Evolutionary conservation across 2,113 vertebrate genomes (phyloP).

Genomic region (Labrus mixtus): DNA sequence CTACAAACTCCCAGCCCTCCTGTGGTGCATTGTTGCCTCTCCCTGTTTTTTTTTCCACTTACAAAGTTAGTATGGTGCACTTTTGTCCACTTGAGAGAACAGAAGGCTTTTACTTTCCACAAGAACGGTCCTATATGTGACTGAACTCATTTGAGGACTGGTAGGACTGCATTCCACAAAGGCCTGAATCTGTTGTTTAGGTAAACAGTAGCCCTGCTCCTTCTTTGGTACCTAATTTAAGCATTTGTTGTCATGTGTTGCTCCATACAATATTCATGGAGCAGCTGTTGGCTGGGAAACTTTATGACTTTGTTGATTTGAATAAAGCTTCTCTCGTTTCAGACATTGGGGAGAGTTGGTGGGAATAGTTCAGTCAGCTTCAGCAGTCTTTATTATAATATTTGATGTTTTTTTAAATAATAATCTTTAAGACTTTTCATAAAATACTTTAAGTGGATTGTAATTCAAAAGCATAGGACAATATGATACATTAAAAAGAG

Average conservation of each 20-base stretch:
- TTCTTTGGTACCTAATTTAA: background rate
- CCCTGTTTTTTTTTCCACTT: slow-evolving; percentile 13
- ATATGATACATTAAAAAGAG: background rate
- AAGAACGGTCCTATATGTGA: background rate
- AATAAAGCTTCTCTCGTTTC: slow-evolving; percentile 5
- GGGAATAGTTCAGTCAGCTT: background rate
- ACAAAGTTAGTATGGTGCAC: slow-evolving; percentile 31
- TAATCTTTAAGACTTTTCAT: background rate
- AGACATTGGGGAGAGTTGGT: background rate
- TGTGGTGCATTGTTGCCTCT: slow-evolving; percentile 9
- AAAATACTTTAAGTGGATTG: background rate
- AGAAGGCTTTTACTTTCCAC: slow-evolving; percentile 15
- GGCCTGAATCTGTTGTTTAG: background rate
- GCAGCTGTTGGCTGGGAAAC: background rate
- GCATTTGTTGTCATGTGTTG: background rate
- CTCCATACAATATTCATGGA: slow-evolving; percentile 25
- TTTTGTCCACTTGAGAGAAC: slow-evolving; percentile 18
- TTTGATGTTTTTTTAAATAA: background rate
- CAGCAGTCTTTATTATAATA: too few species aligned
- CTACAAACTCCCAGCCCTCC: slow-evolving; percentile 7
- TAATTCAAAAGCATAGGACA: background rate
- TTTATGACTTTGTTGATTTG: slow-evolving; percentile 15
- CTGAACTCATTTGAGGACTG: slow-evolving; percentile 11
- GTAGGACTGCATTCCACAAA: slow-evolving; percentile 35
- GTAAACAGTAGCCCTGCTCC: background rate